A percentile compares a stretch with the other conserved stretches of the same genome.
phyloP scores from a whole-genome alignment of 2,113 vertebrate genomes.

The Calypte anna region DNA sequence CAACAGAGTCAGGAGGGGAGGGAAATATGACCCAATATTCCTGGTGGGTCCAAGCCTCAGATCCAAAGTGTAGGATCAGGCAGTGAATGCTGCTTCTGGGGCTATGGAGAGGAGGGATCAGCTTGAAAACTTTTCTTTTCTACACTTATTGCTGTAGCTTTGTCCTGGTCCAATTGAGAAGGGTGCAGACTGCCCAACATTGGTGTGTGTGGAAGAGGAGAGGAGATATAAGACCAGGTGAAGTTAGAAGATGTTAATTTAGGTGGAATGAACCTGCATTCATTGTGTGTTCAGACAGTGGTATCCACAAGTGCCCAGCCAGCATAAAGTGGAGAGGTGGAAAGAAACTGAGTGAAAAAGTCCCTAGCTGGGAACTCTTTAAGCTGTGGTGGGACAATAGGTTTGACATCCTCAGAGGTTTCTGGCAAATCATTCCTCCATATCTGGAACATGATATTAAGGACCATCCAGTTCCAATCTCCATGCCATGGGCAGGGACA shows the following conservation, averaged over 20 bases:
- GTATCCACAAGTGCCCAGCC: not conserved
- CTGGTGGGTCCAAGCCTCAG: not conserved
- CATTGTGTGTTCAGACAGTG: not conserved
- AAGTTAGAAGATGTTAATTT: not conserved
- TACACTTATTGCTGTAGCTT: not conserved
- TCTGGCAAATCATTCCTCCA: not conserved
- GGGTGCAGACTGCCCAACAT: not conserved
- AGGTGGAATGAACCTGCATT: not conserved
- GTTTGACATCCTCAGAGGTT: not conserved
- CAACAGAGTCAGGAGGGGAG: not conserved
- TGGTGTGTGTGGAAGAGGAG: not conserved
- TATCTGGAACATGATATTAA: not conserved
- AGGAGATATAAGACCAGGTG: not conserved
- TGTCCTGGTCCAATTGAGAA: not conserved
- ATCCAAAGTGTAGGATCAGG: not conserved
- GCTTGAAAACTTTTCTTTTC: not conserved
- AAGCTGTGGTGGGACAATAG: not conserved
- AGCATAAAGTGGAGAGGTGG: not conserved
- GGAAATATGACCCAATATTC: not conserved
- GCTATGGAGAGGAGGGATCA: not conserved
- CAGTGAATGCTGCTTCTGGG: not conserved
- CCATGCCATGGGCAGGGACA: too few relatives aligned
- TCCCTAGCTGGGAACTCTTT: not conserved
- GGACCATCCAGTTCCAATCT: too few relatives aligned
- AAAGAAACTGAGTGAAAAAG: not conserved